Base-by-base conservation (phyloP, 2,888 invertebrate genomes). In the Tethea ocularis region DNA sequence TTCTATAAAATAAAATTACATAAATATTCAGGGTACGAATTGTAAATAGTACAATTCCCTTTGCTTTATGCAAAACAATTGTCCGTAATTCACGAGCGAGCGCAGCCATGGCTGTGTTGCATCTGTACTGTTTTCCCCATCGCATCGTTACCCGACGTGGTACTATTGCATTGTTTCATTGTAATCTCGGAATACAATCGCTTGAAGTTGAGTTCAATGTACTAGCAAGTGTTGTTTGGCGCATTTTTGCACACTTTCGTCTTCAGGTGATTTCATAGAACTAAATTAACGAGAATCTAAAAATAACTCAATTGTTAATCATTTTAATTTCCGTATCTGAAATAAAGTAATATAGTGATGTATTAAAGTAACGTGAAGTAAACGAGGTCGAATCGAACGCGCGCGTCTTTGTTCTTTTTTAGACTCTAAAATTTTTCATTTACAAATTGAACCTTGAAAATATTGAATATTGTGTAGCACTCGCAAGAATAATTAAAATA, bases 1-100 rank as follows among this genome's bases (percentile, higher is more conserved):
- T n/a, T 38, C n/a, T 38, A 6, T 15, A 46, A 17, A 46, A 46
- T 41, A 41, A 17, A 33, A 33, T 22, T 33, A 60, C 52, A 51
- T 64, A 57, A 57, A 61, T 57, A 61, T 67, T 64, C 57, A 62
- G 59, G 29, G 56, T 20, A 20, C 46, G 20, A 57, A 64, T 62
- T 61, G 63, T 56, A 60, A 64, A 63, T 63, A 57, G 59, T 29
- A 29, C 29, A 29, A 29, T 33, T 33, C 33, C 60, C 22, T 24
- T 66, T 57, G 62, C 64, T 68, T 62, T 66, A 70, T 72, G 67
- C 67, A 71, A 71, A 71, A 75, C 69, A 69, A 69, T 77, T 64
- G 71, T 68, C 68, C 69, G 76, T 75, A 75, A 75, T 58, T 63
- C 64, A 62, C 58, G 63, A 60, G 26, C 5, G 26, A 26, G 33